Percentiles rank a stretch among this genome's conserved stretches.
Conservation (phyloP, 2,888 invertebrate genomes). For the Ochropacha duplaris region DNA sequence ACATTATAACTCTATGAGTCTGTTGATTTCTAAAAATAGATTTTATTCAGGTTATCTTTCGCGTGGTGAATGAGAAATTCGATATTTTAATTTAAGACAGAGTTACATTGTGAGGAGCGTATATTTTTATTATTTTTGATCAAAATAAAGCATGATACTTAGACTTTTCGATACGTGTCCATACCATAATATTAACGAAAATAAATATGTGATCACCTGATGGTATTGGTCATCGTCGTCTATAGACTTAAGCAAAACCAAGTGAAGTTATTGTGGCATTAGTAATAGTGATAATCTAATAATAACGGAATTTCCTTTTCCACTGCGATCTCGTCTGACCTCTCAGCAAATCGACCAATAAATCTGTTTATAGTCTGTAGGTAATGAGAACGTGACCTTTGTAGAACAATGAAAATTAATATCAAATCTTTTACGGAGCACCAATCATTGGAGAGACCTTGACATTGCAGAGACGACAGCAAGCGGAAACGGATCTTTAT, state of each 20-base stretch:
- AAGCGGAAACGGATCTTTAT: neutral
- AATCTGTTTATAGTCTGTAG: conserved; percentile 6
- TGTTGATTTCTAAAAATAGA: neutral
- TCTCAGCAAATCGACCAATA: conserved; percentile 4
- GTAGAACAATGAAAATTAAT: conserved; percentile 31
- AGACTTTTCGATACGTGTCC: no score
- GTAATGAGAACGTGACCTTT: conserved; percentile 43
- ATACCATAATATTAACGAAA: neutral
- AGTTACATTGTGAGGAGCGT: neutral
- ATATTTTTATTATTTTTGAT: neutral
- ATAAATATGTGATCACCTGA: no score
- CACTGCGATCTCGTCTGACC: conserved; percentile 1
- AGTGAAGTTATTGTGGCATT: no score
- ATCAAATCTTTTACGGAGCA: conserved; percentile 1
- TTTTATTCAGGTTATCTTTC: neutral
- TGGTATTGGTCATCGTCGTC: no score
- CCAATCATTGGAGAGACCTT: conserved; percentile 2
- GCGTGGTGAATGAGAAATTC: neutral
- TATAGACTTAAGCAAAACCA: no score
- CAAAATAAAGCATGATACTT: neutral
- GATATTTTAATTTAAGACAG: conserved; percentile 2
- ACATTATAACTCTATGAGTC: no score
- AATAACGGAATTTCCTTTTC: neutral
- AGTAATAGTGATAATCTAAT: neutral
- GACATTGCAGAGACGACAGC: conserved; percentile 9